Base-by-base conservation (phyloP, 2,113 vertebrate genomes). In the Mystacornis crossleyi region DNA sequence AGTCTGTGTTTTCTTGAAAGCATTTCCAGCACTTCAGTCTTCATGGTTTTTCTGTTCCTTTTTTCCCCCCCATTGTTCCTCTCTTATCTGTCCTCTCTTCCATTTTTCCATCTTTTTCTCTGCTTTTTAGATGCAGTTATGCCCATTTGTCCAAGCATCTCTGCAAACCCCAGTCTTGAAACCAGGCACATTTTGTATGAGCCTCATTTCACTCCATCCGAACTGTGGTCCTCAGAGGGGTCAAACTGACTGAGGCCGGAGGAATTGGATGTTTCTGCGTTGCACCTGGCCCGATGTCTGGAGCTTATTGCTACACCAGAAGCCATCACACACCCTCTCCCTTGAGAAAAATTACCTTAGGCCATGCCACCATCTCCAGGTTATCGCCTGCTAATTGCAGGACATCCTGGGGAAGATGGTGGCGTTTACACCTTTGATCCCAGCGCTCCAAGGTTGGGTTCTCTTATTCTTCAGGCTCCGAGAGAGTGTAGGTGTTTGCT, bases 401-500 rank as follows among this genome's bases (percentile, higher is more conserved):
- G 93, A 92, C 90, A 78, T 94, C 93, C 92, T 94, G 74, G 89
- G 70, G 81, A 96, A 94, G 89, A 95, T 89, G 93, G 87, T 90
- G 89, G 90, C 33, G 0, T 89, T 90, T 78, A 57, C 83, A 93
- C 64, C 94, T 86, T 91, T 95, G 96, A 91, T 82, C 84, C 67
- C 62, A 65, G 24, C 9, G 79, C 81, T 91, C 79, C 65, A 79
- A 93, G 71, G 66, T 14, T 94, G 87, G 26, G 8, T n/a, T 96
- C 86, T 94, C 78, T 92, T 92, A 61, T 71, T 51, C 79, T 95
- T 70, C 82, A 91, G 86, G 86, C 75, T 50, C 3, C 1, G 5
- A 84, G 83, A 64, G 53, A 88, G 84, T 95, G 97, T 96, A 98
- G 98, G 96, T 97, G 97, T 98, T 97, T 97, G 97, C 98, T 97